Conservation (phyloP, 2,113 vertebrate species). For the Ibidorhyncha struthersii region DNA sequence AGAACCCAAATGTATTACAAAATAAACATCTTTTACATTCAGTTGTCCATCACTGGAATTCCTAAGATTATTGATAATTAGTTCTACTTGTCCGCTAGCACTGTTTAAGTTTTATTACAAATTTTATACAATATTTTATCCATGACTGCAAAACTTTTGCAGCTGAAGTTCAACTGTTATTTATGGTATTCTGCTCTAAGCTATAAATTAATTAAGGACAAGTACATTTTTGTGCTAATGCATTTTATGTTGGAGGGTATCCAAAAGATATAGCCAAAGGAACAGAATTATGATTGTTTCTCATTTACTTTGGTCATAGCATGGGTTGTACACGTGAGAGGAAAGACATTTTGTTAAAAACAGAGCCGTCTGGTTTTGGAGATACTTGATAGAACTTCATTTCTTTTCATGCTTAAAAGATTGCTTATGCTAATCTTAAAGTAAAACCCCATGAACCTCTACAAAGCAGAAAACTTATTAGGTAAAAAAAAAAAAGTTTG, state of each 20-base stretch:
- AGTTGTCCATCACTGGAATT: slow-evolving; percentile 63
- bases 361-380: not conserved
- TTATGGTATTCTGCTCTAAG: slow-evolving; percentile 52
- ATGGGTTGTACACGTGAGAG: slow-evolving; percentile 7
- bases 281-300: slow-evolving; percentile 31
- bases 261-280: slow-evolving; percentile 49
- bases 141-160: slow-evolving; percentile 3
- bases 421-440: not conserved
- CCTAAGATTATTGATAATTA: slow-evolving; percentile 70
- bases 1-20: slow-evolving; percentile 17
- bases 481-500: not conserved
- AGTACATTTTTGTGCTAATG: slow-evolving; percentile 48
- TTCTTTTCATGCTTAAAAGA: not conserved
- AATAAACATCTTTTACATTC: slow-evolving; percentile 25
- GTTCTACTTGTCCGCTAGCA: slow-evolving; percentile 44
- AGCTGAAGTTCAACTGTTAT: slow-evolving; percentile 20
- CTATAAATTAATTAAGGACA: slow-evolving; percentile 51
- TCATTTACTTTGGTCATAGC: slow-evolving; percentile 13
- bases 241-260: slow-evolving; percentile 34
- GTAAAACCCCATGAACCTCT: not conserved
- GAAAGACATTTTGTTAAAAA: slow-evolving; percentile 41
- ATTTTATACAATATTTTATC: not conserved
- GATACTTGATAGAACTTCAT: not conserved
- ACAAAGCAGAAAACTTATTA: not conserved
- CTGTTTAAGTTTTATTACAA: not conserved